These are phyloP conservation scores for Matsumyia berberina DNA, from an alignment of 2,888 invertebrate species.

Conservation along the genomic window DNA sequence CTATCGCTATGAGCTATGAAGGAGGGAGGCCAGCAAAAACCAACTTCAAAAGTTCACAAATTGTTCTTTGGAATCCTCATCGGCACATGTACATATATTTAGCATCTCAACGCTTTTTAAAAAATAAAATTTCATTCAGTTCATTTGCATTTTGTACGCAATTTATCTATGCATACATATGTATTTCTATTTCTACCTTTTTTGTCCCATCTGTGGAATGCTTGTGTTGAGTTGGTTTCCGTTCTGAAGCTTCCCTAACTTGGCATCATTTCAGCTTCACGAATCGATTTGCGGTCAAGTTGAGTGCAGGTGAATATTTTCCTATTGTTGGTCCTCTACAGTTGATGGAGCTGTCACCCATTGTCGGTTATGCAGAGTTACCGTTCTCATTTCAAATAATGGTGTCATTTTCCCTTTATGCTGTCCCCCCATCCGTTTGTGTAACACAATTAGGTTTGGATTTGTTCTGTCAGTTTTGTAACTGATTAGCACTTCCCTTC, in stretches of 20 bases:
- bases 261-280: slow-evolving; percentile 28
- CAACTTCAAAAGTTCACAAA: slow-evolving; percentile 43
- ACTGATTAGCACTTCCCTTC: slow-evolving; percentile 39
- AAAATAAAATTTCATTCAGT: slow-evolving; percentile 39
- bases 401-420: slow-evolving; percentile 12
- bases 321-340: not conserved
- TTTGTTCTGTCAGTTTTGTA: slow-evolving; percentile 33
- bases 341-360: slow-evolving; percentile 32
- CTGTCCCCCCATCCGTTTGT: slow-evolving; percentile 30
- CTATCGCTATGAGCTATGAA: not conserved
- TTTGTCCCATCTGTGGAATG: slow-evolving; percentile 10
- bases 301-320: slow-evolving; percentile 59
- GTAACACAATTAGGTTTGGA: slow-evolving; percentile 59
- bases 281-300: slow-evolving; percentile 63
- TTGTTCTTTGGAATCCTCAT: slow-evolving; percentile 29
- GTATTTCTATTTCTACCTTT: slow-evolving; percentile 6
- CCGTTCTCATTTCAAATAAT: slow-evolving; percentile 33
- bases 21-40: too few relatives aligned
- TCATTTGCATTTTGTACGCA: slow-evolving; percentile 73
- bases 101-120: slow-evolving; percentile 60
- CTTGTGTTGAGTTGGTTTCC: slow-evolving; percentile 4
- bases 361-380: not conserved
- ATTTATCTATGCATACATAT: slow-evolving; percentile 1
- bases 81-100: slow-evolving; percentile 67
- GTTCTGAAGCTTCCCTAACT: not conserved